phyloP scores from a whole-genome alignment of 2,797 vertebrate species.

The Oryzias dopingdopingensis region DNA sequence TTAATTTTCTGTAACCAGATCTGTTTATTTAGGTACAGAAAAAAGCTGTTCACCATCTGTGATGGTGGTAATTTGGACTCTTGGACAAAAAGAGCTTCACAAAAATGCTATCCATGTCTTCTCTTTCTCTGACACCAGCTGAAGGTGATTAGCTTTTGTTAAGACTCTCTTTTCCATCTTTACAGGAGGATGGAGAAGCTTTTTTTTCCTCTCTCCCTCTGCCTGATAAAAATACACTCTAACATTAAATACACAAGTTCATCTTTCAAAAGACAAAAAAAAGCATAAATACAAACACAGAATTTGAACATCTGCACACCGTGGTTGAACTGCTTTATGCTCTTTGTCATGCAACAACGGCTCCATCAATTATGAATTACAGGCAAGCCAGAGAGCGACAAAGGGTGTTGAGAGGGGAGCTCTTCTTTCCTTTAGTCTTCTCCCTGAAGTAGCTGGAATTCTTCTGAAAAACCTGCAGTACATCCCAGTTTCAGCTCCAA shows the following conservation, averaged over 20 bases:
- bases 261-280: slow-evolving; percentile 16
- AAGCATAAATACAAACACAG: slow-evolving; percentile 12
- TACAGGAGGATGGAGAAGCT: slow-evolving; percentile 62
- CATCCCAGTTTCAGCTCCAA: slow-evolving; percentile 31
- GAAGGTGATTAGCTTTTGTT: slow-evolving; percentile 67
- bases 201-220: slow-evolving; percentile 6
- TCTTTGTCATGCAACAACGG: slow-evolving; percentile 64
- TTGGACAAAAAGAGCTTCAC: slow-evolving; percentile 27
- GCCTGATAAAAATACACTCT: slow-evolving; percentile 27
- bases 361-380: slow-evolving; percentile 71
- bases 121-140: slow-evolving; percentile 40
- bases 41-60: not conserved
- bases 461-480: slow-evolving; percentile 54
- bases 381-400: slow-evolving; percentile 52
- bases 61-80: too few species aligned
- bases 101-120: slow-evolving; percentile 59
- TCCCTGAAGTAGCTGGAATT: slow-evolving; percentile 44
- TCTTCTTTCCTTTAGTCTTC: slow-evolving; percentile 55
- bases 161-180: slow-evolving; percentile 61
- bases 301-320: slow-evolving; percentile 6
- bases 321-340: slow-evolving; percentile 44
- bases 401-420: slow-evolving; percentile 42
- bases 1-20: too few species aligned
- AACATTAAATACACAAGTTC: slow-evolving; percentile 23
- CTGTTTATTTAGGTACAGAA: slow-evolving; percentile 3